These are phyloP conservation scores for Helobdella robusta DNA, from an alignment of 2,888 invertebrate genomes.

Conservation along the genomic window DNA sequence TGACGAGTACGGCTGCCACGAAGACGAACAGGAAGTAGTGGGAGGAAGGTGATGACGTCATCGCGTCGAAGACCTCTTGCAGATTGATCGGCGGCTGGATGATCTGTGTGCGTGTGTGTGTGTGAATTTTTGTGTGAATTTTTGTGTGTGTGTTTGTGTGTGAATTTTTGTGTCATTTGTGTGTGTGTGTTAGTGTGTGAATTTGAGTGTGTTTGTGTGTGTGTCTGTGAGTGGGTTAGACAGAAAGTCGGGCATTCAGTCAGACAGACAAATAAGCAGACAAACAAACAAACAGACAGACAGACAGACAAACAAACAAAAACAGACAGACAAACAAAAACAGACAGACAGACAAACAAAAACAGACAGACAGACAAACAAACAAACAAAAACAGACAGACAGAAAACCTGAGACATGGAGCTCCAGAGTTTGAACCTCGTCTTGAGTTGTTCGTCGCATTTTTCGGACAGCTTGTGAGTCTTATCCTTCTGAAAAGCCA, in stretches of 20 bases:
- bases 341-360: too few species aligned
- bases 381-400: too few species aligned
- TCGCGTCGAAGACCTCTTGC: conserved; percentile 23
- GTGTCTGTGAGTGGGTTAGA: too few species aligned
- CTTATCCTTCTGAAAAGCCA: conserved; percentile 52
- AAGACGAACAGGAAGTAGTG: conserved; percentile 75
- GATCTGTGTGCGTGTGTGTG: neutral
- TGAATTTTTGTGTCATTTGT: neutral
- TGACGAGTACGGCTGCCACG: conserved; percentile 67
- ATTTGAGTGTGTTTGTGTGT: too few species aligned
- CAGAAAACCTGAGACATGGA: neutral
- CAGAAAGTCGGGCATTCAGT: too few species aligned
- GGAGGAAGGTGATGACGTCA: conserved; percentile 58
- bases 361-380: too few species aligned
- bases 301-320: too few species aligned
- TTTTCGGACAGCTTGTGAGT: conserved; percentile 64
- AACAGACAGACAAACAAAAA: too few species aligned
- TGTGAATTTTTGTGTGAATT: neutral
- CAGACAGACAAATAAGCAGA: too few species aligned
- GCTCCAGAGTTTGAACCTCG: conserved; percentile 77
- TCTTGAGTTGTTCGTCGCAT: conserved; percentile 69
- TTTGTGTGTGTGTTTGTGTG: conserved; percentile 11
- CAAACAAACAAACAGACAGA: too few species aligned
- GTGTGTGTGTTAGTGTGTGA: too few species aligned
- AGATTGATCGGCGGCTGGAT: conserved; percentile 12